Evolutionary conservation across 2,888 invertebrate genomes (phyloP).

Genomic region (Nymphalis polychloros): DNA sequence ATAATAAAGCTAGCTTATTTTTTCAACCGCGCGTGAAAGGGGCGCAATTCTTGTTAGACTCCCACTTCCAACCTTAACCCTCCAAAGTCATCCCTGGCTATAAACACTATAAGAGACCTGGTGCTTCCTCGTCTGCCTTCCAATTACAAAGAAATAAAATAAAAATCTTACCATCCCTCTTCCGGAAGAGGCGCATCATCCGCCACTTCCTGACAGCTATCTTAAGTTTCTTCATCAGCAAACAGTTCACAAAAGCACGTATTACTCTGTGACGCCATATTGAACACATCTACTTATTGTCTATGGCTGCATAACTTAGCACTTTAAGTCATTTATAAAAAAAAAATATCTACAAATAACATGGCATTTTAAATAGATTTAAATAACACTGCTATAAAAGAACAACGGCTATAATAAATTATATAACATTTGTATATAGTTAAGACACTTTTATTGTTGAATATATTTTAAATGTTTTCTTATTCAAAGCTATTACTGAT

Average conservation of each 20-base stretch:
- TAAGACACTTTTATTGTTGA: too few species aligned
- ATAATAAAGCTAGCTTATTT: too few species aligned
- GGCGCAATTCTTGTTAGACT: too few species aligned
- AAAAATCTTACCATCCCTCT: constrained; percentile 62
- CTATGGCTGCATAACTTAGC: constrained; percentile 6
- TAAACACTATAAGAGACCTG: too few species aligned
- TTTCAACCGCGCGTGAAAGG: too few species aligned
- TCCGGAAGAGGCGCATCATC: constrained; percentile 76
- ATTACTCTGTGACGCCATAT: constrained; percentile 64
- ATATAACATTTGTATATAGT: too few species aligned
- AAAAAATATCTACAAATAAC: neutral
- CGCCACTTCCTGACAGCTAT: constrained; percentile 76
- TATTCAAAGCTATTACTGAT: too few species aligned
- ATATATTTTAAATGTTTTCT: too few species aligned
- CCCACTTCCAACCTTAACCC: too few species aligned
- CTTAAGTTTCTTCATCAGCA: constrained; percentile 75
- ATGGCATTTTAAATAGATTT: neutral
- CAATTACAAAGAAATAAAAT: neutral
- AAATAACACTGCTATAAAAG: neutral
- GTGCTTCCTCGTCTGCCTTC: neutral
- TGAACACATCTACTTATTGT: constrained; percentile 60
- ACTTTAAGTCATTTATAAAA: neutral
- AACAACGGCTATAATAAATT: too few species aligned
- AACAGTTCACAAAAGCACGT: constrained; percentile 59
- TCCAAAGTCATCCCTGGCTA: too few species aligned